Evolutionary conservation across 2,888 invertebrate genomes (phyloP).

Genomic region (Stenurella melanura): DNA sequence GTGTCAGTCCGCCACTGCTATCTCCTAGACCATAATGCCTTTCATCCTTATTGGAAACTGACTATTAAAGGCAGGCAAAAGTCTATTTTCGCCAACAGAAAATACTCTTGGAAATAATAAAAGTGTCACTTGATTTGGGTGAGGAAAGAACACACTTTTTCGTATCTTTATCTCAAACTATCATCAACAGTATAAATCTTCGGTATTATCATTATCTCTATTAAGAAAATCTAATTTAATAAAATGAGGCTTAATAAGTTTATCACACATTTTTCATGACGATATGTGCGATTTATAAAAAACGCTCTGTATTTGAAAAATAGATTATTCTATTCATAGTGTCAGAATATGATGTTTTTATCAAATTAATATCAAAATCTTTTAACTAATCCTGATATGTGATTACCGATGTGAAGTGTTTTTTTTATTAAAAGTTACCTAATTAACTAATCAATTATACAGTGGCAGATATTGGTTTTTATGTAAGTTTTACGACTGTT

Average conservation of each 20-base stretch:
- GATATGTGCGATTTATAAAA: background rate
- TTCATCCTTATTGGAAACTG: no score
- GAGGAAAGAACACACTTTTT: no score
- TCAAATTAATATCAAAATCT: background rate
- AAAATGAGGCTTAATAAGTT: background rate
- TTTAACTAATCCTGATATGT: background rate
- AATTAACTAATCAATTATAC: background rate
- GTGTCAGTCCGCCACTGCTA: no score
- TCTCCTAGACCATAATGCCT: no score
- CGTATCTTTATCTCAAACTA: no score
- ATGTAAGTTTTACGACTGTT: background rate
- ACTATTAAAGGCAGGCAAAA: no score
- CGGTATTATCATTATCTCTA: no score
- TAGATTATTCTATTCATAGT: background rate
- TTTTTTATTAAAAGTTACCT: background rate
- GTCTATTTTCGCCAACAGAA: no score
- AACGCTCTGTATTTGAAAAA: background rate
- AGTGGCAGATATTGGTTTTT: background rate
- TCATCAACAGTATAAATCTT: no score
- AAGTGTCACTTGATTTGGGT: no score
- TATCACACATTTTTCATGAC: background rate
- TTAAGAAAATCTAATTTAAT: background rate
- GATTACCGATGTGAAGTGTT: background rate
- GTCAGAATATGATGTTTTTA: background rate
- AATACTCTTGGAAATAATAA: no score